Evolutionary conservation across 2,888 invertebrate genomes (phyloP).

Genomic region (Andricus quercusramuli): DNA sequence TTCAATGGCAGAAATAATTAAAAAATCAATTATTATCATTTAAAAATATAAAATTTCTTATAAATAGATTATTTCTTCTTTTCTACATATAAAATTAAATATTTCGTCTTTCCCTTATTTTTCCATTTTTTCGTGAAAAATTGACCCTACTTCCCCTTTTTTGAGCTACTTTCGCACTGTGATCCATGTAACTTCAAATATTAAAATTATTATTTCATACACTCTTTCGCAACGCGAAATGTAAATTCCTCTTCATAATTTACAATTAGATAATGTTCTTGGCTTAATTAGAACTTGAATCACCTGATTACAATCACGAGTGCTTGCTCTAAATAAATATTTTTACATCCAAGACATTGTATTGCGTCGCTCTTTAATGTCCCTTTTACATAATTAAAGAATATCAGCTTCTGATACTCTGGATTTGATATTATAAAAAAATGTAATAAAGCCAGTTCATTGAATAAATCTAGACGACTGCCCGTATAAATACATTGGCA

Average conservation of each 20-base stretch:
- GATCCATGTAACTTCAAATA: too few species aligned
- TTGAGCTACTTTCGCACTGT: too few species aligned
- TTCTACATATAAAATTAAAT: too few species aligned
- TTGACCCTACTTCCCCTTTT: too few species aligned
- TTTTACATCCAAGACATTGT: background rate
- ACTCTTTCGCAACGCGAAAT: background rate
- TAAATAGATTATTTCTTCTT: too few species aligned
- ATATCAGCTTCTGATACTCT: background rate
- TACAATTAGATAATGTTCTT: slow-evolving; percentile 3
- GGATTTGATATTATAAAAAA: background rate
- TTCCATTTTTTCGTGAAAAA: too few species aligned
- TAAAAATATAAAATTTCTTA: too few species aligned
- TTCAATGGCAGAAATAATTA: too few species aligned
- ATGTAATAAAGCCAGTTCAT: background rate
- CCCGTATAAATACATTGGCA: background rate
- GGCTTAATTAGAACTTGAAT: background rate
- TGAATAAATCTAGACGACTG: background rate
- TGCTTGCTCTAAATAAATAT: slow-evolving; percentile 4
- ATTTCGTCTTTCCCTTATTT: too few species aligned
- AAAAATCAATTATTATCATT: too few species aligned
- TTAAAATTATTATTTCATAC: background rate
- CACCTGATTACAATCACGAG: background rate
- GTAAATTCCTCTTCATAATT: background rate
- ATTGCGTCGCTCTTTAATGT: background rate
- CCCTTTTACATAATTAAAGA: slow-evolving; percentile 2